Percentiles rank a stretch among this genome's conserved stretches.
These are phyloP conservation scores for Melolontha melolontha DNA, from an alignment of 2,888 invertebrate species.

Conservation along the genomic window DNA sequence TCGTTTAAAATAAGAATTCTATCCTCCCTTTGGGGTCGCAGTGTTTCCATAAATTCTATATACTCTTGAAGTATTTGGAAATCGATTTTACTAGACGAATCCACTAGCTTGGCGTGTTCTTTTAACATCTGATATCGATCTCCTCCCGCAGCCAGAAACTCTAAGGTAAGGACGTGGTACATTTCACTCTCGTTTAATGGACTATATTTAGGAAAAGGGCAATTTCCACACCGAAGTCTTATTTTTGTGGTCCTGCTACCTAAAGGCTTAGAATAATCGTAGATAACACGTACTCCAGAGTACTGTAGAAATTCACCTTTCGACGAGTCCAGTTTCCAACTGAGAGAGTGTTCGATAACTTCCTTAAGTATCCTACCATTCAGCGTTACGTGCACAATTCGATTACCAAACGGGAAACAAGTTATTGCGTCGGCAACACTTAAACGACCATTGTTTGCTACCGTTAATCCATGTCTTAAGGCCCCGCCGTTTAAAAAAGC, in stretches of 20 bases:
- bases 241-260: constrained; percentile 75
- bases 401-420: constrained; percentile 79
- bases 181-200: constrained; percentile 67
- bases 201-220: constrained; percentile 72
- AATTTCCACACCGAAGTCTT: constrained; percentile 75
- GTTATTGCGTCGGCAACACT: constrained; percentile 75
- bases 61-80: constrained; percentile 1
- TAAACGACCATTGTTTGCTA: constrained; percentile 73
- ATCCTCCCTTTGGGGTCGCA: constrained; percentile 9
- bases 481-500: constrained; percentile 83
- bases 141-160: constrained; percentile 79
- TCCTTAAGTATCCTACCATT: constrained; percentile 73
- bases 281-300: constrained; percentile 80
- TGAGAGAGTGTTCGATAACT: constrained; percentile 58
- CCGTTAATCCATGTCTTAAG: constrained; percentile 69
- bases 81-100: background rate
- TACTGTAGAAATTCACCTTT: constrained; percentile 84
- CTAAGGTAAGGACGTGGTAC: constrained; percentile 75
- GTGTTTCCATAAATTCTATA: background rate
- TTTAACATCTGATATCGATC: constrained; percentile 73
- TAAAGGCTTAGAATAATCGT: constrained; percentile 72
- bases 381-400: constrained; percentile 73
- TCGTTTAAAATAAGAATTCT: too few relatives aligned
- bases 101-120: constrained; percentile 45
- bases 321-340: constrained; percentile 59